Evolutionary conservation across 2,888 invertebrate species (phyloP), one percentile per base, ranked within the genome.

Genomic region (Apodemia arnacis): DNA sequence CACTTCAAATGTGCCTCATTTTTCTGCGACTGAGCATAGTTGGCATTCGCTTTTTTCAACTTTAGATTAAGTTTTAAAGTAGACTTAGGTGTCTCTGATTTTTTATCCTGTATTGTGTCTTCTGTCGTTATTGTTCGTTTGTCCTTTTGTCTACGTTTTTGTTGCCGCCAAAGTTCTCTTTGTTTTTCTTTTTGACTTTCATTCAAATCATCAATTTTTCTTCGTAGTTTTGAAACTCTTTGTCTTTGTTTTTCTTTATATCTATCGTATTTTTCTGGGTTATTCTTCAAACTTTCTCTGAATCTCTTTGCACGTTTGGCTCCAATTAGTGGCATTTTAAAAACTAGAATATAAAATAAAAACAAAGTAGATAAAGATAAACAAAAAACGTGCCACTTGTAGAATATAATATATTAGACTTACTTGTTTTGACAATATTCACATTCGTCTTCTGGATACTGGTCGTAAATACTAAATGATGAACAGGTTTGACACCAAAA

Each of bases 271-370:
- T 80, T 72, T 72, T 80, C n/a, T 81, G 24, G 41, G 24, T 54
- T n/a, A 21, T 81, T 38, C 54, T 78, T 78, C 18, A 49, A 59
- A 54, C 34, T 76, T 15, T 59, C n/a, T 31, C 38, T 59, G 11
- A 59, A 77, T 63, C 63, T 34, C 18, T 59, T 75, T 44, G 74
- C 74, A 75, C 74, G 74, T 75, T 75, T 11, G 38, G 74, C 41
- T 41, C 41, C 41, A 41, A 10, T 41, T 10, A 41, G 11, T 41
- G 41, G 11, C 41, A 41, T 10, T 41, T 41, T 41, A 41, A 41
- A 41, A 41, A 41, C 41, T 41, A 41, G 41, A 41, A 41, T 41
- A 41, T 41, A 41, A 41, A 41, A 41, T 41, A 11, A 41, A 41
- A 11, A 41, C 2, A 41, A 41, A 41, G 11, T 41, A 41, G 41